These are phyloP conservation scores for Elephas maximus DNA, from an alignment of 2,113 vertebrate species.

Conservation along the genomic window DNA sequence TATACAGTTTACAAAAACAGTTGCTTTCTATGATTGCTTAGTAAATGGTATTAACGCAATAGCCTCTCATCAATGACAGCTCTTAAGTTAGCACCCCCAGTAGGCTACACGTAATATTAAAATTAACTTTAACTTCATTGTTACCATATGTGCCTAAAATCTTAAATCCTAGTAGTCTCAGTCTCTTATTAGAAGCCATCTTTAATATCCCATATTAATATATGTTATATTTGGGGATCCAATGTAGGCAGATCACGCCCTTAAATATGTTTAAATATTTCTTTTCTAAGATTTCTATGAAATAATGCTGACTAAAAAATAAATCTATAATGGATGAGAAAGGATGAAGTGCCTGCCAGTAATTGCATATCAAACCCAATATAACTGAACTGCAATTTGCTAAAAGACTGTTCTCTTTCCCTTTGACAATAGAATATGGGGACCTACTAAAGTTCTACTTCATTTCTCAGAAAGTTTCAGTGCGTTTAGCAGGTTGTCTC, in stretches of 20 bases:
- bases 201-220: conserved; percentile 13
- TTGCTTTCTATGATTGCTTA: not conserved
- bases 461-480: conserved; percentile 70
- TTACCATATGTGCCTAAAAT: not conserved
- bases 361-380: conserved; percentile 52
- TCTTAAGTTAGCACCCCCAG: conserved; percentile 15
- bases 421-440: conserved; percentile 45
- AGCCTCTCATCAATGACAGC: not conserved
- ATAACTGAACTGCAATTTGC: conserved; percentile 36
- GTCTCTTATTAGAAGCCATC: not conserved
- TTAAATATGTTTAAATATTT: not conserved
- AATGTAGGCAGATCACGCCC: not conserved
- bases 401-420: conserved; percentile 35
- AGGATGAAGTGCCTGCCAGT: conserved; percentile 12
- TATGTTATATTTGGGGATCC: not conserved
- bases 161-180: not conserved
- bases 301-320: not conserved
- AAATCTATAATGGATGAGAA: not conserved
- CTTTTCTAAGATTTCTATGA: conserved; percentile 43
- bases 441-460: conserved; percentile 44
- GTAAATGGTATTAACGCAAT: not conserved
- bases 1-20: not conserved
- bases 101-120: conserved; percentile 6
- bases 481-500: conserved; percentile 85
- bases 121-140: conserved; percentile 36